Percentiles rank a stretch among this genome's conserved stretches.
Conservation (phyloP, 2,113 vertebrate genomes). For the Mobula hypostoma region DNA sequence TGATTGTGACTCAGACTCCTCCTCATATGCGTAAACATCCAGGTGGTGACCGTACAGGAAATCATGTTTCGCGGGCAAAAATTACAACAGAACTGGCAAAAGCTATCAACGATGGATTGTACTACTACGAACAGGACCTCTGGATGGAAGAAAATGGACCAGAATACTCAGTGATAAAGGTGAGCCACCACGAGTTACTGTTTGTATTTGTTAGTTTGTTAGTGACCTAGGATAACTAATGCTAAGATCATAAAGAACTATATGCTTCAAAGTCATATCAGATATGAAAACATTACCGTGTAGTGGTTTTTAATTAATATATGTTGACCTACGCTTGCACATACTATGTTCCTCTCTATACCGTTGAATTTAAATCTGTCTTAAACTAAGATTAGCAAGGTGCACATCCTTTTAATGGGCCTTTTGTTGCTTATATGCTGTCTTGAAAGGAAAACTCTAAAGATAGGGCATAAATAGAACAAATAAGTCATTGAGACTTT, state of each 20-base stretch:
- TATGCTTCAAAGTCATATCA: too few relatives aligned
- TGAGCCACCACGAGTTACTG: conserved; percentile 43
- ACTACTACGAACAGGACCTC: conserved; percentile 62
- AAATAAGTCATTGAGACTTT: not conserved
- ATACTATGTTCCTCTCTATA: not conserved
- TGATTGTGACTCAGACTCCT: conserved; percentile 66
- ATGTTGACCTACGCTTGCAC: not conserved
- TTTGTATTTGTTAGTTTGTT: not conserved
- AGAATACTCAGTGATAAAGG: conserved; percentile 52
- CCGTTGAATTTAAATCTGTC: not conserved
- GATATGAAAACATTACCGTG: not conserved
- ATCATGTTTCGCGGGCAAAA: conserved; percentile 50
- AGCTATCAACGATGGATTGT: conserved; percentile 64
- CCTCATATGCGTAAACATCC: conserved; percentile 57
- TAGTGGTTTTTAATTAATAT: not conserved
- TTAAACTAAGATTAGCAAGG: not conserved
- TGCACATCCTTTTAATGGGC: not conserved
- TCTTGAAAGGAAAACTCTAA: not conserved
- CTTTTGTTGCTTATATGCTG: not conserved
- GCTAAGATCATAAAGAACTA: too few relatives aligned
- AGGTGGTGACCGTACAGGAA: conserved; percentile 51
- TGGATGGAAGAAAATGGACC: conserved; percentile 55
- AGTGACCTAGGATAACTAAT: too few relatives aligned
- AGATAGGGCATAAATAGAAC: not conserved
- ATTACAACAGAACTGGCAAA: conserved; percentile 61